phyloP scores from a whole-genome alignment of 30 jellyfish, hydroid and myxozoan genomes.

The Hydra vulgaris region DNA sequence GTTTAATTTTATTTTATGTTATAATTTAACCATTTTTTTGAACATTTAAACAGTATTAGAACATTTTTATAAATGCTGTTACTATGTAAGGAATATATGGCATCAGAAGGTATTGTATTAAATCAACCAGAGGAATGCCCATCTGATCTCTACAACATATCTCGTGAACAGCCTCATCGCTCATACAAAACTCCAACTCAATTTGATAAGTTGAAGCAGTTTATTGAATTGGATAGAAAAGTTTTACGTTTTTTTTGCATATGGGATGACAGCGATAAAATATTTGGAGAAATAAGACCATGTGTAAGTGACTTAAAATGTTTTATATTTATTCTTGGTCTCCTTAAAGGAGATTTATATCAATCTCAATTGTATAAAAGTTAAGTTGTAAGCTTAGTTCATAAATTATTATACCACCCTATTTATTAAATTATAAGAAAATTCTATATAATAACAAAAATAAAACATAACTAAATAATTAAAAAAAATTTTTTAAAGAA shows the following conservation, averaged over 20 bases:
- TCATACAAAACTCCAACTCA: slow-evolving; percentile 85
- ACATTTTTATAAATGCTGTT: not conserved
- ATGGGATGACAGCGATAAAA: slow-evolving; percentile 95
- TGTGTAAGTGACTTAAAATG: slow-evolving; percentile 51
- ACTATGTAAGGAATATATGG: slow-evolving; percentile 61
- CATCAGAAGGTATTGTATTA: slow-evolving; percentile 76
- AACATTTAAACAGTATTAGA: too few species aligned
- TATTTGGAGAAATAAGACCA: slow-evolving; percentile 94
- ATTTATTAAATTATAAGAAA: too few species aligned
- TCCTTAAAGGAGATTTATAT: not conserved
- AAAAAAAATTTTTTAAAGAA: too few species aligned
- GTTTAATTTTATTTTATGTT: not conserved
- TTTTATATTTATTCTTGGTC: not conserved
- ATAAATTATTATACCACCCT: too few species aligned
- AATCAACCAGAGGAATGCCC: slow-evolving; percentile 52
- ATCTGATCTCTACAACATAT: slow-evolving; percentile 61
- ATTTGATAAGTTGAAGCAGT: slow-evolving; percentile 84
- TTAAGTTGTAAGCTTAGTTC: not conserved
- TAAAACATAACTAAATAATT: too few species aligned
- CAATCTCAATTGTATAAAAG: not conserved
- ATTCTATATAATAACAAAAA: too few species aligned
- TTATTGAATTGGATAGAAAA: slow-evolving; percentile 83
- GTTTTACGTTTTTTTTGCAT: slow-evolving; percentile 85
- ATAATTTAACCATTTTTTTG: not conserved
- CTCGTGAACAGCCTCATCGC: slow-evolving; percentile 77